phyloP scores from a whole-genome alignment of 1,140 invertebrate species.

The Mercenaria mercenaria region DNA sequence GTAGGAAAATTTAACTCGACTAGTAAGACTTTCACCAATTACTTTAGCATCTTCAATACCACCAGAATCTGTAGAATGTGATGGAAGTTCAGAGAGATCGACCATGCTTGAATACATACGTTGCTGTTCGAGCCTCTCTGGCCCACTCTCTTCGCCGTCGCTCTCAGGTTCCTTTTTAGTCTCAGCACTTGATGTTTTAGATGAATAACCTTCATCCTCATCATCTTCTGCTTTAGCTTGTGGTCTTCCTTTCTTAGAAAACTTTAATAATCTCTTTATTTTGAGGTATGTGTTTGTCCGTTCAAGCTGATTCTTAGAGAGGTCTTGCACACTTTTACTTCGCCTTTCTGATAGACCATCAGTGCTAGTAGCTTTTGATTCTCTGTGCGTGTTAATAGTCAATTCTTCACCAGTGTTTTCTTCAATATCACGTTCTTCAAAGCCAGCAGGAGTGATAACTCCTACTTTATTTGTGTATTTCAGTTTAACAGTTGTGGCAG shows the following conservation, averaged over 20 bases:
- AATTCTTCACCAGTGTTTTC: not conserved
- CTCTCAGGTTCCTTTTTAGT: not conserved
- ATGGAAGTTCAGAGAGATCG: constrained; percentile 49
- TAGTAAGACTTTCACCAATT: not conserved
- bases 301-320: constrained; percentile 24
- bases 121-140: not conserved
- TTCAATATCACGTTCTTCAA: not conserved
- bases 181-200: constrained; percentile 64
- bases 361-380: not conserved
- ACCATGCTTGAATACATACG: constrained; percentile 56
- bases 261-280: constrained; percentile 52
- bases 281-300: constrained; percentile 39
- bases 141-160: constrained; percentile 15
- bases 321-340: constrained; percentile 26
- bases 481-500: not conserved
- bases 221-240: constrained; percentile 25
- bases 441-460: not conserved
- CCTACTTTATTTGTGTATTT: constrained; percentile 28
- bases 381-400: not conserved
- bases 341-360: not conserved
- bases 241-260: constrained; percentile 15
- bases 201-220: constrained; percentile 62
- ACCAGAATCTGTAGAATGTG: not conserved
- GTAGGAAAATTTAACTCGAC: constrained; percentile 47
- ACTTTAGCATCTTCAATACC: constrained; percentile 2